A percentile compares a stretch with the other conserved stretches of the same genome.
These are phyloP conservation scores for Stenolophus ochropezus DNA, from an alignment of 2,888 invertebrate species.

Conservation along the genomic window DNA sequence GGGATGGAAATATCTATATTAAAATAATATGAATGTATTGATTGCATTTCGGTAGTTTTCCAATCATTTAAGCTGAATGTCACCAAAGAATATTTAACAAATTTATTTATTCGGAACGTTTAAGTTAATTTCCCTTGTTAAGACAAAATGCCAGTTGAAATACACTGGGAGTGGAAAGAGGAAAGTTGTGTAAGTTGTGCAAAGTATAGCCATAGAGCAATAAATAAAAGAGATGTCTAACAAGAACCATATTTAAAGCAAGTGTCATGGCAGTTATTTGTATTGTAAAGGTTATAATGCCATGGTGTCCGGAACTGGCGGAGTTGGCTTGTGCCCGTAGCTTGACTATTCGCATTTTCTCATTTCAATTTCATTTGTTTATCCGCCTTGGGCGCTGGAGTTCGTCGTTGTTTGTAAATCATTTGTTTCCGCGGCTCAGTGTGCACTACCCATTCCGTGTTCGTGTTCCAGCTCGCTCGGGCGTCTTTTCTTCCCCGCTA, in stretches of 20 bases:
- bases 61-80: too few relatives aligned
- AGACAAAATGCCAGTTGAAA: neutral
- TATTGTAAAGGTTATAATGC: neutral
- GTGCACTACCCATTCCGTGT: constrained; percentile 24
- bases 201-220: neutral
- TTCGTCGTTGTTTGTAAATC: constrained; percentile 26
- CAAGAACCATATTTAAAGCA: neutral
- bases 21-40: too few relatives aligned
- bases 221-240: neutral
- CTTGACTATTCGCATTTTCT: constrained; percentile 24
- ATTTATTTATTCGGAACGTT: too few relatives aligned
- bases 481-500: constrained; percentile 35
- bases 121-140: too few relatives aligned
- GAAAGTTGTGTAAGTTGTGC: neutral
- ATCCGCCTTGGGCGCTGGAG: constrained; percentile 20
- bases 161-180: neutral
- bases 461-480: neutral
- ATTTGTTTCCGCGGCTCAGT: constrained; percentile 27
- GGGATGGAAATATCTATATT: too few relatives aligned
- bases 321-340: neutral
- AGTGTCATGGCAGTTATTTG: neutral
- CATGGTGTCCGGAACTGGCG: neutral
- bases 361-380: constrained; percentile 51
- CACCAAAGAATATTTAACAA: too few relatives aligned
- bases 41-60: too few relatives aligned